Evolutionary conservation across 2,888 invertebrate genomes (phyloP).

Genomic region (Drosophila peninsularis): DNA sequence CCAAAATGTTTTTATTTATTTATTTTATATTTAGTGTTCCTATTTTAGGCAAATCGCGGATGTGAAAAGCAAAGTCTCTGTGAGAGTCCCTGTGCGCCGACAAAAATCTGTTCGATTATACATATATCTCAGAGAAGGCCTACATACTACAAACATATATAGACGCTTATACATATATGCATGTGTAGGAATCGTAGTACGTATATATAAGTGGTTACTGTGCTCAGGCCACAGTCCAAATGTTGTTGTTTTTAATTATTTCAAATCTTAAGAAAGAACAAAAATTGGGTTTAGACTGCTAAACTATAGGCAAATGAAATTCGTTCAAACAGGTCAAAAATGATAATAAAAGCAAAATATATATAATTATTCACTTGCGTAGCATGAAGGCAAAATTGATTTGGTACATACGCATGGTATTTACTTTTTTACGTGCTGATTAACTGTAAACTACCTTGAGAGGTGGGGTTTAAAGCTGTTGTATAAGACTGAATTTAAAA

Average conservation of each 20-base stretch:
- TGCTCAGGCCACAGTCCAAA: background rate
- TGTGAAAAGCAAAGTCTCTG: background rate
- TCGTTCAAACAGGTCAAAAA: background rate
- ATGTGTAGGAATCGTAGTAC: background rate
- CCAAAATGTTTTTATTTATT: too few relatives aligned
- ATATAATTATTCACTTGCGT: background rate
- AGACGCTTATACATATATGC: background rate
- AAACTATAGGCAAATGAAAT: background rate
- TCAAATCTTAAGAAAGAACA: too few relatives aligned
- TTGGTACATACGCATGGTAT: conserved; percentile 1
- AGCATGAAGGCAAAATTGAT: conserved; percentile 12
- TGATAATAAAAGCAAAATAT: too few relatives aligned
- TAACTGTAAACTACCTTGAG: conserved; percentile 29
- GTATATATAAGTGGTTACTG: background rate
- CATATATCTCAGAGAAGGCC: background rate
- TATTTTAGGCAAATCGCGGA: background rate
- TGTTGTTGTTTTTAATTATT: background rate
- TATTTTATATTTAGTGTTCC: background rate
- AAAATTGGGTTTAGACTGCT: background rate
- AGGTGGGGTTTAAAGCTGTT: conserved; percentile 19
- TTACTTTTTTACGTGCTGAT: conserved; percentile 38
- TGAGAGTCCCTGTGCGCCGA: background rate
- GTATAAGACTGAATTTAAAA: conserved; percentile 27
- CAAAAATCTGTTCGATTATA: background rate
- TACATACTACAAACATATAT: background rate